Evolutionary conservation across 1,140 invertebrate genomes (phyloP).

Genomic region (Drosophila carrolli): DNA sequence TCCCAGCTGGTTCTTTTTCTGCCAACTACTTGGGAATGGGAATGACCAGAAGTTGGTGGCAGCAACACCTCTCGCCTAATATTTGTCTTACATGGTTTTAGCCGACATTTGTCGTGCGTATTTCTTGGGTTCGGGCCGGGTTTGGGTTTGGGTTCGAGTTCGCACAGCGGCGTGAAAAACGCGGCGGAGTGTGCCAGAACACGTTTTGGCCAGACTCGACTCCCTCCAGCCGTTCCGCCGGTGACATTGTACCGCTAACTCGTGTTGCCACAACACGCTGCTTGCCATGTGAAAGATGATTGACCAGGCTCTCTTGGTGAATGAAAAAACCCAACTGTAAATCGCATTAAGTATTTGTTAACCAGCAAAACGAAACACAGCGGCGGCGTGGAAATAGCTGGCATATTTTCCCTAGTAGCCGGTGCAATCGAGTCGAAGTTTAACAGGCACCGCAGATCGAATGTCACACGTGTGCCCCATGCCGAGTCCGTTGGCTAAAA

Average conservation of each 20-base stretch:
- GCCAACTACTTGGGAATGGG: slow-evolving; percentile 16
- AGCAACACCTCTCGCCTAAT: slow-evolving; percentile 55
- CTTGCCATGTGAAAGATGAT: slow-evolving; percentile 53
- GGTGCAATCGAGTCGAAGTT: slow-evolving; percentile 34
- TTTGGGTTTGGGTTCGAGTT: slow-evolving; percentile 11
- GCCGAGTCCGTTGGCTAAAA: slow-evolving; percentile 32
- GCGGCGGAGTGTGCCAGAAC: slow-evolving; percentile 54
- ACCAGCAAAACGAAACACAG: slow-evolving; percentile 58
- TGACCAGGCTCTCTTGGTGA: slow-evolving; percentile 41
- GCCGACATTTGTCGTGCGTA: slow-evolving; percentile 60
- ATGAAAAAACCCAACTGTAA: slow-evolving; percentile 57
- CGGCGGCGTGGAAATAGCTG: slow-evolving; percentile 52
- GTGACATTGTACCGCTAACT: slow-evolving; percentile 71
- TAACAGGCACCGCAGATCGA: slow-evolving; percentile 33
- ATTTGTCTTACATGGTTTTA: slow-evolving; percentile 61
- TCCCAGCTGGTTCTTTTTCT: slow-evolving; percentile 45
- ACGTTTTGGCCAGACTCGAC: slow-evolving; percentile 45
- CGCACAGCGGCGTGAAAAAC: slow-evolving; percentile 48
- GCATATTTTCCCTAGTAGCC: slow-evolving; percentile 52
- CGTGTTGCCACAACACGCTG: slow-evolving; percentile 54
- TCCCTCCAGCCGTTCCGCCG: not conserved
- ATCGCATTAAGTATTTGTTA: slow-evolving; percentile 72
- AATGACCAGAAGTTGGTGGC: slow-evolving; percentile 38
- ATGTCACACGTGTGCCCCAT: slow-evolving; percentile 56
- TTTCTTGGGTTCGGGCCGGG: slow-evolving; percentile 16